A percentile compares a stretch with the other conserved stretches of the same genome.
Evolutionary conservation across 2,113 vertebrate species (phyloP).

Genomic region (Cephalopterus ornatus): DNA sequence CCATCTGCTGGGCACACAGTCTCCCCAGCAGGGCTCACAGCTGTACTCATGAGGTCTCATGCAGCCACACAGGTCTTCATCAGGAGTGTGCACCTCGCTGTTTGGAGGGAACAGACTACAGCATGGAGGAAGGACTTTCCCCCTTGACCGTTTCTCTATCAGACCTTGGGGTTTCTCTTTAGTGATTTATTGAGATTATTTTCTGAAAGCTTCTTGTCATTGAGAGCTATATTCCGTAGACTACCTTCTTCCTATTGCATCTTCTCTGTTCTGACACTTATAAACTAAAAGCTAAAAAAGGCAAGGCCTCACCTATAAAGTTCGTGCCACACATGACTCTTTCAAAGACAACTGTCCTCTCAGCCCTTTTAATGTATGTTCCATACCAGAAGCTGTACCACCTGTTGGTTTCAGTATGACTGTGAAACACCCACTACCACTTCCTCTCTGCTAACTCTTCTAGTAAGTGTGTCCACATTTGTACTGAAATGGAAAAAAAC

Average conservation of each 20-base stretch:
- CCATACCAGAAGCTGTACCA: not conserved
- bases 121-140: not conserved
- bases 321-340: not conserved
- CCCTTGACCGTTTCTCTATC: not conserved
- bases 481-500: not conserved
- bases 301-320: not conserved
- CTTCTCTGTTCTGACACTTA: not conserved
- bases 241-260: not conserved
- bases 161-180: not conserved
- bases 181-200: not conserved
- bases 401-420: constrained; percentile 16
- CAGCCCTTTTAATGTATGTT: not conserved
- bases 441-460: not conserved
- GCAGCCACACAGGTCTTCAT: not conserved
- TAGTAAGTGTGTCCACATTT: not conserved
- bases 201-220: not conserved
- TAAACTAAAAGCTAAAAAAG: not conserved
- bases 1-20: not conserved
- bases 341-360: not conserved
- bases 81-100: not conserved
- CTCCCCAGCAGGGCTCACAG: not conserved
- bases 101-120: not conserved
- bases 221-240: not conserved
- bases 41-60: not conserved
- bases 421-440: not conserved